Evolutionary conservation across 2,113 vertebrate genomes (phyloP), one percentile per base, ranked within the genome.

Genomic region (Eurystomus gularis): DNA sequence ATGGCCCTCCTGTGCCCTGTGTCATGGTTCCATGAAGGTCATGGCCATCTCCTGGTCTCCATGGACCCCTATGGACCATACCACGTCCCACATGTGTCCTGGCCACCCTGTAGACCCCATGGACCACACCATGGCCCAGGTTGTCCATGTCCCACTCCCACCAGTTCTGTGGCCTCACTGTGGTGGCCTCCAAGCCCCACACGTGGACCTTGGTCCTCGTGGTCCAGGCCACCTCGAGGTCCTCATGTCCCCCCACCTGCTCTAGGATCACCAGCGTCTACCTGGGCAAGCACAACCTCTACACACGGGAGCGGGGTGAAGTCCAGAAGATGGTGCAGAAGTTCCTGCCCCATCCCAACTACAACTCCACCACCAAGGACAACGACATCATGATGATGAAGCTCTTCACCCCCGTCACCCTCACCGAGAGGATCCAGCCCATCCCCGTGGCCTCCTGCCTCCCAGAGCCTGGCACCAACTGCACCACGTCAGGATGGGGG

Each of bases 321-420:
- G 79, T 85, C 83, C 86, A 6, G 25, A 81, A 79, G 17, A 57
- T 3, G 11, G 96, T 96, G 61, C 86, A 88, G 0, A 44, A 96
- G 69, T 69, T 95, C 44, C 75, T 97, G 78, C 42, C 96, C 0
- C 97, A 97, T 91, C 97, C 97, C 1, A 7, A 6, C 85, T 97
- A 97, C 76, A 35, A 97, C 65, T 68, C 96, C 91, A 96, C 94
- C 84, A 97, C 95, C 91, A 98, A 97, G 61, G 95, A 97, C 90
- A 98, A 98, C 0, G 98, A 99, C 98, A 96, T 99, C 97, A 98
- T 99, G 98, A 90, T 99, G 88, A 97, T 99, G 94, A 98, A 98
- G 85, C 95, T 99, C 96, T 71, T 82, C 6, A 17, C 18, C 0
- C 92, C 98, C 0, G 98, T 98, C 90, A 5, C 21, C 58, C 48